These are phyloP conservation scores for Melipona bicolor DNA, from an alignment of 2,888 invertebrate genomes.

Conservation along the genomic window DNA sequence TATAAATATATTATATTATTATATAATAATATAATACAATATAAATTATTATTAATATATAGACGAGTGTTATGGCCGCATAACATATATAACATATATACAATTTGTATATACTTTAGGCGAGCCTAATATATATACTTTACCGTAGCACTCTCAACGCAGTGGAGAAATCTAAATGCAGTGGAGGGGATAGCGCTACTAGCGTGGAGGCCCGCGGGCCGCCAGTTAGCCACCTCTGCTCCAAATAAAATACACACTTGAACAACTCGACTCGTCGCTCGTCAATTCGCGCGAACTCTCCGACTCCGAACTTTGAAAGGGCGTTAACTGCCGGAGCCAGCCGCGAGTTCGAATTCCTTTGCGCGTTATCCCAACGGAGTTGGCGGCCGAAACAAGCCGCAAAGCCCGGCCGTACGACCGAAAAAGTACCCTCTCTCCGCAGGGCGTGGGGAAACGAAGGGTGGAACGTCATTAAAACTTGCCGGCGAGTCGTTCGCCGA, in stretches of 20 bases:
- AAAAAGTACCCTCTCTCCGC: constrained; percentile 10
- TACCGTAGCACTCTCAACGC: no score
- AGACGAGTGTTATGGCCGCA: no score
- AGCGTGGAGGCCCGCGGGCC: no score
- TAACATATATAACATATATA: no score
- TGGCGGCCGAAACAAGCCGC: constrained; percentile 1
- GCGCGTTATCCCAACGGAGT: constrained; percentile 15
- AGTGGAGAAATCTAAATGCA: no score
- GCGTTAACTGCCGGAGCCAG: constrained; percentile 32
- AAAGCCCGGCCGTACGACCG: constrained; percentile 1
- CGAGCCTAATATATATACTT: no score
- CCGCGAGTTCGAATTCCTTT: constrained; percentile 24
- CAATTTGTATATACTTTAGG: no score
- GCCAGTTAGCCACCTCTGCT: no score
- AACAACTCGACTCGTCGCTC: background rate
- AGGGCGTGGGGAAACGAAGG: background rate
- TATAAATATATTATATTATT: no score
- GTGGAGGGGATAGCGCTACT: no score
- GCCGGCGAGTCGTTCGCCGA: constrained; percentile 31
- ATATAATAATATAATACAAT: no score
- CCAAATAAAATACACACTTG: background rate
- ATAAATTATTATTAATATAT: no score
- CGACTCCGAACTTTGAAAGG: background rate
- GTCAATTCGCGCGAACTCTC: background rate
- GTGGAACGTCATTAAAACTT: constrained; percentile 48